Base-by-base conservation (phyloP, 2,888 invertebrate species). In the Pecten maximus region DNA sequence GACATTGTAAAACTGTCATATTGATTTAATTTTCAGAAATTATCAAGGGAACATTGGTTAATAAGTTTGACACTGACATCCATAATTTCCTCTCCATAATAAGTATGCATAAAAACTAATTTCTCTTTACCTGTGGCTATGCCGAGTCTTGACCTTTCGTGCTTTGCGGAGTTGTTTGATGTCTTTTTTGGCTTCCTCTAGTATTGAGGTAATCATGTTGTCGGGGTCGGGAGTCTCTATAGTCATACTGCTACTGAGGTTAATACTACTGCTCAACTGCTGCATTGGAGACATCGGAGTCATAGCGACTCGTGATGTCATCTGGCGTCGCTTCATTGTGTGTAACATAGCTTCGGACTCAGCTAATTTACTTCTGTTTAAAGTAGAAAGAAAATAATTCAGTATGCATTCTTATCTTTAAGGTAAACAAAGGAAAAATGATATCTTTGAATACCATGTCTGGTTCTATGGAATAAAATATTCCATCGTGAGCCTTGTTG, bases 291-390 rank as follows among this genome's bases (percentile, higher is more conserved):
- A 89, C 39, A 90, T 90, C n/a, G 94, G 89, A 87, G 92, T 93
- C 90, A 93, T 89, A 10, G 93, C 93, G 74, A 94, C 91, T 3
- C 95, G 91, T 16, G 95, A 95, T 35, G 93, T 40, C 15, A 93
- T 92, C 40, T 90, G 88, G 12, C 91, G 90, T 35, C 94, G 90
- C 90, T 95, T 95, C 44, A 98, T 96, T 94, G 98, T 98, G 93
- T 98, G 98, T 95, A 98, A 98, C 95, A 98, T 98, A 89, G 98
- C 98, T 95, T 98, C 99, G 0, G 98, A 98, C 97, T 99, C 99
- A 96, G 98, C 97, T 90, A 99, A 97, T 96, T 98, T 98, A 0
- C 98, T 98, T 93, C 97, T 97, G 92, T 90, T 94, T 91, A 89
- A 92, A 40, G 88, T 28, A 88, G 16, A 12, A 86, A 87, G 39